These are phyloP conservation scores for Spizella passerina DNA, from an alignment of 2,797 vertebrate species.

Conservation along the genomic window DNA sequence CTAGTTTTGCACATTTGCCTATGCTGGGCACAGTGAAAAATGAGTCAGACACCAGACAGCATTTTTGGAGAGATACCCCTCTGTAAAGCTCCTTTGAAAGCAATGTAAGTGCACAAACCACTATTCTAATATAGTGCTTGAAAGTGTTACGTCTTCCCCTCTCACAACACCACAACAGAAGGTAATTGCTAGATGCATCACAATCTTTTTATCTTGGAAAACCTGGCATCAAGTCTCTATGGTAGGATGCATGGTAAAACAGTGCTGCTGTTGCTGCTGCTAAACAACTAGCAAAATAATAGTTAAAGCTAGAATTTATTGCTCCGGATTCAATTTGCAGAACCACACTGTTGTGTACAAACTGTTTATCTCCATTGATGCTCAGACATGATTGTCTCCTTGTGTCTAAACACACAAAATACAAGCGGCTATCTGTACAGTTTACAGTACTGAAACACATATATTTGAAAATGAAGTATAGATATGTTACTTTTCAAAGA, in stretches of 20 bases:
- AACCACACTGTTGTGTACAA: slow-evolving; percentile 79
- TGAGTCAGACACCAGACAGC: slow-evolving; percentile 56
- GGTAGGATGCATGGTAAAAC: slow-evolving; percentile 66
- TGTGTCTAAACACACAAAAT: slow-evolving; percentile 86
- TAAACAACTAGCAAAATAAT: slow-evolving; percentile 78
- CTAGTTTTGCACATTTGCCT: slow-evolving; percentile 58
- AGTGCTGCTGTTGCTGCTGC: slow-evolving; percentile 64
- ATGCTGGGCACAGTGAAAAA: slow-evolving; percentile 64
- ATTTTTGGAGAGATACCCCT: slow-evolving; percentile 59
- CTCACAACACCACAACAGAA: slow-evolving; percentile 50
- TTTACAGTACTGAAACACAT: slow-evolving; percentile 96
- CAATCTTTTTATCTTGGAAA: slow-evolving; percentile 54
- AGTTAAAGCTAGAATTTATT: slow-evolving; percentile 86
- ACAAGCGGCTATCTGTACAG: slow-evolving; percentile 91
- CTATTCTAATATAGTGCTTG: slow-evolving; percentile 73
- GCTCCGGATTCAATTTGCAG: slow-evolving; percentile 81
- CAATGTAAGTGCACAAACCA: slow-evolving; percentile 70
- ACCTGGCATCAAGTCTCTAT: slow-evolving; percentile 68
- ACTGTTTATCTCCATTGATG: slow-evolving; percentile 81
- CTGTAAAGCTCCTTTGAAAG: slow-evolving; percentile 70
- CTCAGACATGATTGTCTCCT: slow-evolving; percentile 95
- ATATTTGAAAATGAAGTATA: slow-evolving; percentile 97
- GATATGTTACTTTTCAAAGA: slow-evolving; percentile 96
- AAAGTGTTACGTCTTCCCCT: slow-evolving; percentile 55
- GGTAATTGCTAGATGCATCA: slow-evolving; percentile 45